Evolutionary conservation across 2,113 vertebrate genomes (phyloP).

Genomic region (Phaetusa simplex): DNA sequence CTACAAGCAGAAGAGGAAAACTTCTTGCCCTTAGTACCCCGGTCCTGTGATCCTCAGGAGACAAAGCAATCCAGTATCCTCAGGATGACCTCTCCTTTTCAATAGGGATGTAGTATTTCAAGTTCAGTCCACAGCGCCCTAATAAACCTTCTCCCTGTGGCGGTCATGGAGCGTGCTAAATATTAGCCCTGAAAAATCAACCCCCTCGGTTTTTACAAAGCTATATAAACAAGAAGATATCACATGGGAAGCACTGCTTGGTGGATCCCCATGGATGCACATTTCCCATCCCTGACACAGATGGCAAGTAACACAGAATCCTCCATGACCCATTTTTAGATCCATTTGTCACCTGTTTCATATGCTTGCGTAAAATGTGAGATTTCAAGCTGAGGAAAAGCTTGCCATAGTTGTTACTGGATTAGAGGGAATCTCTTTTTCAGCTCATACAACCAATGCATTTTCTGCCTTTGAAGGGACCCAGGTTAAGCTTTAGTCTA

Average conservation of each 20-base stretch:
- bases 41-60: background rate
- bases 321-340: slow-evolving; percentile 29
- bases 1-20: background rate
- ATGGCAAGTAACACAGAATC: background rate
- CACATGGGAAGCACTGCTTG: background rate
- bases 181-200: background rate
- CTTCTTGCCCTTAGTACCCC: background rate
- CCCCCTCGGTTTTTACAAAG: background rate
- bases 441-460: background rate
- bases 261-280: background rate
- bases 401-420: slow-evolving; percentile 15
- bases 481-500: background rate
- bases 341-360: slow-evolving; percentile 46
- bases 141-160: background rate
- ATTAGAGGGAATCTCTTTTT: slow-evolving; percentile 54
- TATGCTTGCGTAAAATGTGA: background rate
- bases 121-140: background rate
- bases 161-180: background rate
- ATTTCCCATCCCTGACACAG: background rate
- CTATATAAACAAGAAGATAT: background rate
- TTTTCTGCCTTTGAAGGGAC: slow-evolving; percentile 4
- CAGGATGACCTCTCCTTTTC: background rate
- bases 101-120: background rate
- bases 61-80: background rate
- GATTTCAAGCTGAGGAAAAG: slow-evolving; percentile 22